A percentile compares a stretch with the other conserved stretches of the same genome.
These are phyloP conservation scores for Pipistrellus pipistrellus DNA, from an alignment of 2,797 vertebrate genomes.

Conservation along the genomic window DNA sequence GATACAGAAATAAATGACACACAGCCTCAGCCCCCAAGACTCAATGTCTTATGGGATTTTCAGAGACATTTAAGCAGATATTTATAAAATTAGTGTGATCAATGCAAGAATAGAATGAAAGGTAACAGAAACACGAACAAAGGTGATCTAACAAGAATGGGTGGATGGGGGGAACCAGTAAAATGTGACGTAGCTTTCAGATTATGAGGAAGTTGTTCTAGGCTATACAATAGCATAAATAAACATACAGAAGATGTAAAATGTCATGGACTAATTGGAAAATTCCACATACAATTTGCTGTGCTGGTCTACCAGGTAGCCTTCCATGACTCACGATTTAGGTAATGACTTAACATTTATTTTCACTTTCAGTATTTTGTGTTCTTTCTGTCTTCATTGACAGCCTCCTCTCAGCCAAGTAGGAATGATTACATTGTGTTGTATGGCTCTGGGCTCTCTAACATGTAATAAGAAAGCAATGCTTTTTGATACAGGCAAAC, in stretches of 20 bases:
- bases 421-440: neutral
- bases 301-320: neutral
- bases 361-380: neutral
- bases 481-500: constrained; percentile 37
- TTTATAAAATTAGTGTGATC: neutral
- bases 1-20: neutral
- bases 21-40: neutral
- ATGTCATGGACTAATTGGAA: neutral
- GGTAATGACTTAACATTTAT: neutral
- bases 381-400: constrained; percentile 31
- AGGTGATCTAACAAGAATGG: neutral
- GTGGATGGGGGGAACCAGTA: neutral
- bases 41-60: neutral
- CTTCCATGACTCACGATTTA: neutral
- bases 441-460: neutral
- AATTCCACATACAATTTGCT: neutral
- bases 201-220: neutral
- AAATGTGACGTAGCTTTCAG: neutral
- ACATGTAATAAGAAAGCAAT: neutral
- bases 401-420: neutral
- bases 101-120: constrained; percentile 14
- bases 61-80: neutral
- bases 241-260: neutral
- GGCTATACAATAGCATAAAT: neutral
- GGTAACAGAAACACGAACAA: neutral